These are phyloP conservation scores for Chrysolina americana DNA, from an alignment of 2,888 invertebrate genomes.

Conservation along the genomic window DNA sequence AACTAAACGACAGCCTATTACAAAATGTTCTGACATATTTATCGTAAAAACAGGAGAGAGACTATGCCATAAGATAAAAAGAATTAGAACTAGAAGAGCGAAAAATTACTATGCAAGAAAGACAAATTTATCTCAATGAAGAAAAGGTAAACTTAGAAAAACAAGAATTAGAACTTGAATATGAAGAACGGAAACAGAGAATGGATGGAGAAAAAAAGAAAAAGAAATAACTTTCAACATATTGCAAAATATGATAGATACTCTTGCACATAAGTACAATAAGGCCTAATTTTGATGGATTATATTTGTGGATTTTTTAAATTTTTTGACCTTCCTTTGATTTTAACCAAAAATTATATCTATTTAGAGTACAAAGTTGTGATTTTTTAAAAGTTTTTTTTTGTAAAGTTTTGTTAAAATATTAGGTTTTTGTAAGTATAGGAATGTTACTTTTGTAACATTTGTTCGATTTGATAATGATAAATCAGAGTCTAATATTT, in stretches of 20 bases:
- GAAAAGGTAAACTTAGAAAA: constrained; percentile 2
- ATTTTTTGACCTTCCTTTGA: neutral
- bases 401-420: neutral
- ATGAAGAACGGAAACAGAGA: neutral
- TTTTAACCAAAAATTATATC: neutral
- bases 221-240: constrained; percentile 2
- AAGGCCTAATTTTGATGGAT: neutral
- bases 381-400: neutral
- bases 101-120: constrained; percentile 18
- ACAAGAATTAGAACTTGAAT: constrained; percentile 3
- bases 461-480: neutral
- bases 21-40: constrained; percentile 7
- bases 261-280: neutral
- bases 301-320: neutral
- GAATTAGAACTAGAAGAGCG: constrained; percentile 22
- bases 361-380: neutral
- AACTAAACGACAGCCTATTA: constrained; percentile 12
- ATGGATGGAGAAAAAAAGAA: neutral
- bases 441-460: neutral
- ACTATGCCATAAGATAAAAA: constrained; percentile 15
- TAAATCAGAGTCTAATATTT: neutral
- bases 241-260: neutral
- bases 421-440: neutral
- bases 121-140: constrained; percentile 6
- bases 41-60: constrained; percentile 13